Evolutionary conservation across 2,888 invertebrate species (phyloP).

Genomic region (Epinotia ramella): DNA sequence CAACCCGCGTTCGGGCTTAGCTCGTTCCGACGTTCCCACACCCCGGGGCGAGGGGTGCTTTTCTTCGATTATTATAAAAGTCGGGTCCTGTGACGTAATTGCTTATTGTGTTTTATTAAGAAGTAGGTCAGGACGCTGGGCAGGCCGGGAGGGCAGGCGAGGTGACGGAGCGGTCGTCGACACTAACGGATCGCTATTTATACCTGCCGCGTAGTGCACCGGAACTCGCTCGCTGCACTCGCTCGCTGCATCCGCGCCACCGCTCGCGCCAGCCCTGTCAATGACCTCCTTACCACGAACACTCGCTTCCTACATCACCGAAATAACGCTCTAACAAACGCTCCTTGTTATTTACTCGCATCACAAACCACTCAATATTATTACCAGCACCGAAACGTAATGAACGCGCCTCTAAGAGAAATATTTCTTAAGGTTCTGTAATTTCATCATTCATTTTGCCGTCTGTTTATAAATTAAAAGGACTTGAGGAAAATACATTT

Average conservation of each 20-base stretch:
- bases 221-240: slow-evolving; percentile 79
- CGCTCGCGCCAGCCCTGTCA: slow-evolving; percentile 72
- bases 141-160: slow-evolving; percentile 64
- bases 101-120: slow-evolving; percentile 55
- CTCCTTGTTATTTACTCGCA: slow-evolving; percentile 23
- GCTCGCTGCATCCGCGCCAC: slow-evolving; percentile 80
- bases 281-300: slow-evolving; percentile 71
- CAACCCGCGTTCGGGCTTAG: slow-evolving; percentile 52
- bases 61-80: slow-evolving; percentile 52
- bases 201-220: slow-evolving; percentile 83
- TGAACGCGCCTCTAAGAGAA: background rate
- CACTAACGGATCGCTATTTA: slow-evolving; percentile 85
- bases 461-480: background rate
- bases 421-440: background rate
- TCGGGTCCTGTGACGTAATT: slow-evolving; percentile 57
- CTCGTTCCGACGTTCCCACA: slow-evolving; percentile 59
- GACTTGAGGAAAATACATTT: background rate
- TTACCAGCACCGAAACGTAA: background rate
- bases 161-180: slow-evolving; percentile 80
- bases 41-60: slow-evolving; percentile 54
- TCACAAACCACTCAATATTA: background rate
- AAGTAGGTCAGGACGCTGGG: slow-evolving; percentile 71
- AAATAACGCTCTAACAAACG: slow-evolving; percentile 45
- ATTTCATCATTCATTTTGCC: background rate
- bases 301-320: slow-evolving; percentile 45